These are phyloP conservation scores for Idaea biselata DNA, from an alignment of 2,888 invertebrate genomes.

Conservation along the genomic window DNA sequence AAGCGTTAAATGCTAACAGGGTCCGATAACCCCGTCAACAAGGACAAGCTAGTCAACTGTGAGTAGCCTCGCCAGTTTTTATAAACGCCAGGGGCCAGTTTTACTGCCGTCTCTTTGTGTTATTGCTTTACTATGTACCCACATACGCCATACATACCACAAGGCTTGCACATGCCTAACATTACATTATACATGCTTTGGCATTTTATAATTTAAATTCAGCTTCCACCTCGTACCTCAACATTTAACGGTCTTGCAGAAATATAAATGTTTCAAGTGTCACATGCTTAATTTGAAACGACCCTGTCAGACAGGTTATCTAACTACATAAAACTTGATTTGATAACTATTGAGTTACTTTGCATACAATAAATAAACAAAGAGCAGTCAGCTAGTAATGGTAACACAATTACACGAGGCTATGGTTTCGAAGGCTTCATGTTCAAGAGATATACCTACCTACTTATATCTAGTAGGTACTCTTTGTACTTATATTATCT, in stretches of 20 bases:
- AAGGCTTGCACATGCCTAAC: background rate
- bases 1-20: constrained; percentile 75
- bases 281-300: background rate
- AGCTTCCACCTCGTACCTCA: background rate
- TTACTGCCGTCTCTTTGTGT: constrained; percentile 44
- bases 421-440: constrained; percentile 32
- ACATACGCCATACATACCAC: background rate
- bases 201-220: constrained; percentile 3
- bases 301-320: background rate
- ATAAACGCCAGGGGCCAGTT: constrained; percentile 46
- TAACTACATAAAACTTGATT: background rate
- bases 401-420: constrained; percentile 3
- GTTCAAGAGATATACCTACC: constrained; percentile 15
- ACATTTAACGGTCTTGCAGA: constrained; percentile 1
- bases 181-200: background rate
- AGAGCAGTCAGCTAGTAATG: constrained; percentile 16
- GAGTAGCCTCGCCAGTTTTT: constrained; percentile 53
- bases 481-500: background rate
- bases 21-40: constrained; percentile 75
- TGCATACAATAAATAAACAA: constrained; percentile 6
- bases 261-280: constrained; percentile 1
- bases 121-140: background rate
- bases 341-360: background rate
- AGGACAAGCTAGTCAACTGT: constrained; percentile 62
- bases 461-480: background rate